Conservation (phyloP, 2,113 vertebrate species). For the Pterocles gutturalis region DNA sequence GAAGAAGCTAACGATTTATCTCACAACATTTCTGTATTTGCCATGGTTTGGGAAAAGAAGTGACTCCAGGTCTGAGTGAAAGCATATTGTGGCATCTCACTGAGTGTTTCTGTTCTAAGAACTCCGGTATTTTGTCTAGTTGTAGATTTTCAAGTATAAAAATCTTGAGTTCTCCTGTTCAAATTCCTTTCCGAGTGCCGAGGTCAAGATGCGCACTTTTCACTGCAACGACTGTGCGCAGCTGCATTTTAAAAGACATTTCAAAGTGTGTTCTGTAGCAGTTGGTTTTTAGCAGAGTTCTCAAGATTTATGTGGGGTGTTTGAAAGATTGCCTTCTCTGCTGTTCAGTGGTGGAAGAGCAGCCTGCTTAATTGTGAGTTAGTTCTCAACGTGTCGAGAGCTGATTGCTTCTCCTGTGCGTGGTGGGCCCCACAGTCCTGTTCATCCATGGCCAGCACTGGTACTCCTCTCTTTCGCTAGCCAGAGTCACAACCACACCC, state of each 20-base stretch:
- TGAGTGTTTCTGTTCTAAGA: neutral
- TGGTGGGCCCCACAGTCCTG: rapidly evolving
- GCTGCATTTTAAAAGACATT: neutral
- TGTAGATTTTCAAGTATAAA: neutral
- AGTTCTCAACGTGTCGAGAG: neutral
- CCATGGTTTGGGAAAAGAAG: neutral
- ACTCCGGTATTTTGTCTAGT: neutral
- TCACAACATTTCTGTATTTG: neutral
- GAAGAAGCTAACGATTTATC: neutral
- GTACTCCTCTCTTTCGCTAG: neutral
- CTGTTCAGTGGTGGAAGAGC: neutral
- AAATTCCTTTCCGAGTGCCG: neutral
- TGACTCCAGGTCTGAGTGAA: neutral
- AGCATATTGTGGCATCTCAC: neutral
- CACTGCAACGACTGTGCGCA: neutral
- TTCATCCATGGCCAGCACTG: neutral
- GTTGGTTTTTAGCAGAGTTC: neutral
- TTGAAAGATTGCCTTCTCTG: neutral
- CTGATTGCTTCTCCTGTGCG: neutral
- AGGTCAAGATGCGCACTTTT: neutral
- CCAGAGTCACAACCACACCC: neutral
- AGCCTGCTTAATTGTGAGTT: neutral
- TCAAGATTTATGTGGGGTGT: neutral
- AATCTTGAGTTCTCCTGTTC: neutral
- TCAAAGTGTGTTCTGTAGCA: neutral